phyloP scores from a whole-genome alignment of 2,797 vertebrate genomes.

The Rhinichthys osculus region DNA sequence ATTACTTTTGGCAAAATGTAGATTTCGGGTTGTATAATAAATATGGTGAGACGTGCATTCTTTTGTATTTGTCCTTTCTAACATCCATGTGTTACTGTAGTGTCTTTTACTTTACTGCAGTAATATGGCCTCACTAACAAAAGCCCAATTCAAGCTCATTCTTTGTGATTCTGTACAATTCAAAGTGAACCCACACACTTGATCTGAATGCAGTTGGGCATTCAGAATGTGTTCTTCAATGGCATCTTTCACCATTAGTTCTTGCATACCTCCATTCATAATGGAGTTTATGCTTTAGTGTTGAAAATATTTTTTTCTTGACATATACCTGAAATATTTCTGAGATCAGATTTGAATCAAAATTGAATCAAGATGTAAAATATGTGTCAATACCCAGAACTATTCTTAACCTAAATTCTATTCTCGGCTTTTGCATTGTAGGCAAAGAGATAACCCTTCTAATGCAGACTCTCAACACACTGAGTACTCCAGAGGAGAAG shows the following conservation, averaged over 20 bases:
- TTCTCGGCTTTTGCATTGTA: conserved; percentile 61
- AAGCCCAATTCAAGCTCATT: background rate
- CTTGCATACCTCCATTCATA: background rate
- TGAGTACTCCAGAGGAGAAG: conserved; percentile 97
- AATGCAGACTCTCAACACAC: conserved; percentile 98
- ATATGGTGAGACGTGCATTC: background rate
- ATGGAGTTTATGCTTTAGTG: background rate
- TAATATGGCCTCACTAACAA: background rate
- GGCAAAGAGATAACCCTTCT: conserved; percentile 96
- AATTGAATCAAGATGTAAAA: background rate
- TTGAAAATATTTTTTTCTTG: background rate
- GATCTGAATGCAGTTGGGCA: background rate
- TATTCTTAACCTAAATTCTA: background rate
- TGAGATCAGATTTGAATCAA: background rate
- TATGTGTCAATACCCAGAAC: background rate
- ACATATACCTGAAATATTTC: background rate
- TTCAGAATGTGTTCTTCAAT: background rate
- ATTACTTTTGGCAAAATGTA: no score
- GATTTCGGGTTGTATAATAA: no score
- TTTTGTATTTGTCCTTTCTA: background rate
- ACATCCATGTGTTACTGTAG: background rate
- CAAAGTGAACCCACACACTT: conserved; percentile 1
- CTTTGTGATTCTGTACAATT: background rate
- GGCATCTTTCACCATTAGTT: background rate
- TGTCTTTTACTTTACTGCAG: background rate